phyloP scores from a whole-genome alignment of 2,888 invertebrate species.

The Lumbricus terrestris region DNA sequence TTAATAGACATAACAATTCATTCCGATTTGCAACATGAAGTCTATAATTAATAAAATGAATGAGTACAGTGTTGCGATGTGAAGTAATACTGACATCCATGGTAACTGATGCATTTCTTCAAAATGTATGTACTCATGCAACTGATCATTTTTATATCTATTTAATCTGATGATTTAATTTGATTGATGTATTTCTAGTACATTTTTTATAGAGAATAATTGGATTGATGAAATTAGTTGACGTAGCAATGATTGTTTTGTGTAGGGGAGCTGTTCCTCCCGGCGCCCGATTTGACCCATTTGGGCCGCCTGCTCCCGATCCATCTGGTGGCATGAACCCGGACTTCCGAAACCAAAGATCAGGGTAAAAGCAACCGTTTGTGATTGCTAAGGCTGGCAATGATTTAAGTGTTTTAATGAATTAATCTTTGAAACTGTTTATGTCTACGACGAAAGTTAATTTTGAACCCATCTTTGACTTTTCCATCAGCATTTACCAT shows the following conservation, averaged over 20 bases:
- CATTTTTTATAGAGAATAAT: neutral
- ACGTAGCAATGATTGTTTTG: constrained; percentile 29
- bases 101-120: no score
- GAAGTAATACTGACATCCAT: neutral
- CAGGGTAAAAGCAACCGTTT: constrained; percentile 20
- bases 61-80: no score
- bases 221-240: neutral
- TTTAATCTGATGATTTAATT: neutral
- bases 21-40: neutral
- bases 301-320: constrained; percentile 67
- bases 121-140: no score
- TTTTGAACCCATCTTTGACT: no score
- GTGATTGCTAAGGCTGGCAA: no score
- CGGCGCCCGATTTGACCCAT: constrained; percentile 82
- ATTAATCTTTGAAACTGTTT: no score
- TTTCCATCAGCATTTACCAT: no score
- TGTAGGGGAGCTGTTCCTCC: constrained; percentile 71
- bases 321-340: constrained; percentile 60
- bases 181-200: neutral
- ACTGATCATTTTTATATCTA: neutral
- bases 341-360: constrained; percentile 17
- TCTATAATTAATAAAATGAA: neutral
- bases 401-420: no score
- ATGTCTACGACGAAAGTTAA: no score
- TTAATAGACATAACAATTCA: neutral